Evolutionary conservation across 2,888 invertebrate genomes (phyloP).

Genomic region (Andrena fulva): DNA sequence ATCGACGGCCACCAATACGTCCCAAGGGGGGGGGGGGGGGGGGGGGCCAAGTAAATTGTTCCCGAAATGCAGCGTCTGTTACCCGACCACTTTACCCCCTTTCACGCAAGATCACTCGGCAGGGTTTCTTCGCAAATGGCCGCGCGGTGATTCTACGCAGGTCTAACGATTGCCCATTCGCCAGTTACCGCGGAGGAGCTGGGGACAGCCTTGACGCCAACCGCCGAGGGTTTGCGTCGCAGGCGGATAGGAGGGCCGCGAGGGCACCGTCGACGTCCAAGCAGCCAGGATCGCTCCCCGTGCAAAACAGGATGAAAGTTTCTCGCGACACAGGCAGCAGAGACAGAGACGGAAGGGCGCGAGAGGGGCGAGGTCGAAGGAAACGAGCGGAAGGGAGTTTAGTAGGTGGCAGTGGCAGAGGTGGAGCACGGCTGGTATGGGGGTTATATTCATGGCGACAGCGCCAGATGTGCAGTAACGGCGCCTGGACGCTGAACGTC

Average conservation of each 20-base stretch:
- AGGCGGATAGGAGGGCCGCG: conserved; percentile 65
- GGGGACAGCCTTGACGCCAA: conserved; percentile 13
- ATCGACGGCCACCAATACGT: conserved; percentile 55
- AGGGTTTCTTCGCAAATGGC: conserved; percentile 7
- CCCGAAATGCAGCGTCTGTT: conserved; percentile 65
- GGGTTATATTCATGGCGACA: conserved; percentile 81
- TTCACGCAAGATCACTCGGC: not conserved
- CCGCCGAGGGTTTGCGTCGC: conserved; percentile 15
- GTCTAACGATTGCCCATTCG: conserved; percentile 54
- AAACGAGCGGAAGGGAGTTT: conserved; percentile 59
- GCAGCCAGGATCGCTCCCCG: conserved; percentile 44
- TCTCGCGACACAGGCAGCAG: conserved; percentile 63
- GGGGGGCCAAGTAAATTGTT: conserved; percentile 63
- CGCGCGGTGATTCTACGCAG: conserved; percentile 32
- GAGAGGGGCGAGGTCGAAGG: conserved; percentile 14
- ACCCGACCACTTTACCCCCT: conserved; percentile 43
- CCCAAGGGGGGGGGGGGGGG: conserved; percentile 12
- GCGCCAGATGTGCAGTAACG: conserved; percentile 80
- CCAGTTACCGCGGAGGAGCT: not conserved
- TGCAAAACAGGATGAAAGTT: conserved; percentile 79
- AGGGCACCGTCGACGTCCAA: conserved; percentile 50
- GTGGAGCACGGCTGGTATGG: conserved; percentile 54
- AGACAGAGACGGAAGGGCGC: conserved; percentile 18
- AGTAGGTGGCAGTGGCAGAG: conserved; percentile 56
- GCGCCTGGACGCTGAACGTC: conserved; percentile 78